Percentiles rank a stretch among this genome's conserved stretches.
phyloP scores from a whole-genome alignment of 1,140 invertebrate genomes.

The Pachyrhynchus sulphureomaculatus region DNA sequence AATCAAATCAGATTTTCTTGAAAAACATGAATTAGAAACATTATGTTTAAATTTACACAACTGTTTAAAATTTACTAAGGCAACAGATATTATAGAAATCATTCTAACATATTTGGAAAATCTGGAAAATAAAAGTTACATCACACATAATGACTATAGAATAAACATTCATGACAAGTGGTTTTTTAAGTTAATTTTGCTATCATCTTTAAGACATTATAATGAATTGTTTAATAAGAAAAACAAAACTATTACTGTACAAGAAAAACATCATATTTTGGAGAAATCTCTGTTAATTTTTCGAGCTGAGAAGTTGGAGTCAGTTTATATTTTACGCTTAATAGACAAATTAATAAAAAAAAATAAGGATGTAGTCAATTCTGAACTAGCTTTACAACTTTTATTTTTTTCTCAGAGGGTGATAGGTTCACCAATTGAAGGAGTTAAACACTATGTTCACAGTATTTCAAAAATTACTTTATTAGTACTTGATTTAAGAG shows the following conservation, averaged over 20 bases:
- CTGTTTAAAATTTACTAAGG: neutral
- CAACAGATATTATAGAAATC: neutral
- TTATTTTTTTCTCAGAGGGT: constrained; percentile 11
- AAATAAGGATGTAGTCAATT: neutral
- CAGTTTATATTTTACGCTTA: constrained; percentile 2
- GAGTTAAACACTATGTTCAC: constrained; percentile 21
- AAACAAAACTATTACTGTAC: neutral
- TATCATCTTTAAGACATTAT: constrained; percentile 7
- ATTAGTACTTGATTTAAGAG: neutral
- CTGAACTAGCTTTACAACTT: neutral
- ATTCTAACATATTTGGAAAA: neutral
- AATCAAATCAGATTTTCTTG: neutral
- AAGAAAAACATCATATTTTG: neutral
- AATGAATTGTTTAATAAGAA: neutral
- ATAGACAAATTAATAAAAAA: constrained; percentile 1
- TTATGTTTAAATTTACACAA: neutral
- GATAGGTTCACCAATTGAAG: constrained; percentile 9
- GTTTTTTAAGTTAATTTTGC: constrained; percentile 1
- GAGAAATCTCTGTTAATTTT: neutral
- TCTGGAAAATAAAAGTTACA: neutral
- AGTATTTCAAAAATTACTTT: constrained; percentile 19
- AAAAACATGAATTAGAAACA: neutral
- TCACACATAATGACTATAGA: neutral
- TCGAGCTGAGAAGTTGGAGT: neutral
- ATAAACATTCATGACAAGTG: neutral